Conservation (phyloP, 2,888 invertebrate genomes). For the Acanthosepion lycidas region DNA sequence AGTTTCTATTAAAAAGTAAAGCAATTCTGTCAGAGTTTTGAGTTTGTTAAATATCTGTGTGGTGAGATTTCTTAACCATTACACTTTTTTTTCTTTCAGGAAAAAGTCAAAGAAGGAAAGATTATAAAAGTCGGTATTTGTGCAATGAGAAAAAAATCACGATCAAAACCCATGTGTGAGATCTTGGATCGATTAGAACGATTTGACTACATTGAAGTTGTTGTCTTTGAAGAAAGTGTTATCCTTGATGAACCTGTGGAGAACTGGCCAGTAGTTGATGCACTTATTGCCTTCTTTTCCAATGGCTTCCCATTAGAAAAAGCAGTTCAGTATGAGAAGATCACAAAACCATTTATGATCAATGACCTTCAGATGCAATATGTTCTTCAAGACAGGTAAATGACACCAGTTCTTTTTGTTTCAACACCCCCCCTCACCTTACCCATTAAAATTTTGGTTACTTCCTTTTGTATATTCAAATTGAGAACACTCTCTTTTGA, state of each 20-base stretch:
- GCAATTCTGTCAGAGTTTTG: not conserved
- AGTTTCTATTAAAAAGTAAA: too few species aligned
- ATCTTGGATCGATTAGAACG: constrained; percentile 95
- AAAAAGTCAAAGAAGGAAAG: constrained; percentile 43
- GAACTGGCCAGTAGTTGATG: constrained; percentile 98
- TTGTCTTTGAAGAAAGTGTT: constrained; percentile 95
- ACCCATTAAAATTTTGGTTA: too few species aligned
- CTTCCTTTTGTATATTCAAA: too few species aligned
- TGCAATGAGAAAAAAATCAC: constrained; percentile 99
- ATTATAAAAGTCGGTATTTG: constrained; percentile 94
- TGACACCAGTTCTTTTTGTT: not conserved
- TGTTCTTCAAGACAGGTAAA: constrained; percentile 87
- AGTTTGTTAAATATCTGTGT: not conserved
- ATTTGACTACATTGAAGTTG: constrained; percentile 94
- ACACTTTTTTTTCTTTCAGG: not conserved
- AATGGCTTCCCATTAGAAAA: constrained; percentile 98
- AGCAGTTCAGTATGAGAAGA: constrained; percentile 94
- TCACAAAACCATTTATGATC: constrained; percentile 95
- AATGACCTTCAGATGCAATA: constrained; percentile 99
- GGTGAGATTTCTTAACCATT: not conserved
- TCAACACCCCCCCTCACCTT: too few species aligned
- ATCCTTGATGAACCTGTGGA: constrained; percentile 97
- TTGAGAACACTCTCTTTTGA: too few species aligned
- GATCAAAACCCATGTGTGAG: constrained; percentile 99
- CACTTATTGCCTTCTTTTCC: constrained; percentile 97